A percentile compares a stretch with the other conserved stretches of the same genome.
Evolutionary conservation across 53 echinoderm and acorn worm genomes (phyloP).

Genomic region (Mesocentrotus franciscanus): DNA sequence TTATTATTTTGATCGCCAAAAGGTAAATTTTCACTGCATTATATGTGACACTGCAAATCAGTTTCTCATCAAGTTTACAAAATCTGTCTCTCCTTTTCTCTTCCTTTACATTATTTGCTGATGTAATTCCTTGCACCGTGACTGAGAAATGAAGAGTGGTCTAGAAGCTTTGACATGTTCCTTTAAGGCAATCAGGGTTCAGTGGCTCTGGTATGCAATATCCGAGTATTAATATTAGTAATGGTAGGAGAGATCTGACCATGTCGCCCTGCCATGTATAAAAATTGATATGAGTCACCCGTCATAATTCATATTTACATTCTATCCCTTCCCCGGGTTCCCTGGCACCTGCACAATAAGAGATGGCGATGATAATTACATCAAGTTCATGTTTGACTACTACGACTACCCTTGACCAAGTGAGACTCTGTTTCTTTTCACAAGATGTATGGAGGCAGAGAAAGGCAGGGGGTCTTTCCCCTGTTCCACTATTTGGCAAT

Average conservation of each 20-base stretch:
- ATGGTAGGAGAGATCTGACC: conserved; percentile 47
- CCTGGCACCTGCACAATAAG: conserved; percentile 58
- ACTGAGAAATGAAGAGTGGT: neutral
- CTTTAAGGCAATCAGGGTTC: conserved; percentile 47
- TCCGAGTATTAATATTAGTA: conserved; percentile 20
- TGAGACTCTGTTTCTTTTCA: conserved; percentile 26
- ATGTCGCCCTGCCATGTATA: conserved; percentile 43
- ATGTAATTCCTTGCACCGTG: neutral
- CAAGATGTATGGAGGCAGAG: neutral
- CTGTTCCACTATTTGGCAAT: conserved; percentile 27
- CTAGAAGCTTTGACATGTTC: conserved; percentile 20
- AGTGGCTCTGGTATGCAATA: conserved; percentile 10
- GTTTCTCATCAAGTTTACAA: neutral
- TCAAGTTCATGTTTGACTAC: conserved; percentile 45
- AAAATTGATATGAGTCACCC: conserved; percentile 63
- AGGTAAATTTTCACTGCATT: neutral
- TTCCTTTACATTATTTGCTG: neutral
- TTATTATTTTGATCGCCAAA: neutral
- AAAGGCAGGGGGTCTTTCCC: conserved; percentile 43
- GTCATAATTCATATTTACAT: conserved; percentile 56
- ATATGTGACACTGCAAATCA: neutral
- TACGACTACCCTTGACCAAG: conserved; percentile 8
- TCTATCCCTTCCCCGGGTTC: conserved; percentile 31
- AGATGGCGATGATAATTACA: conserved; percentile 45
- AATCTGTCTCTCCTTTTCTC: neutral